Percentiles rank a stretch among this genome's conserved stretches.
phyloP scores from a whole-genome alignment of 2,797 vertebrate genomes.

The Microctenopoma stevenorrisi region DNA sequence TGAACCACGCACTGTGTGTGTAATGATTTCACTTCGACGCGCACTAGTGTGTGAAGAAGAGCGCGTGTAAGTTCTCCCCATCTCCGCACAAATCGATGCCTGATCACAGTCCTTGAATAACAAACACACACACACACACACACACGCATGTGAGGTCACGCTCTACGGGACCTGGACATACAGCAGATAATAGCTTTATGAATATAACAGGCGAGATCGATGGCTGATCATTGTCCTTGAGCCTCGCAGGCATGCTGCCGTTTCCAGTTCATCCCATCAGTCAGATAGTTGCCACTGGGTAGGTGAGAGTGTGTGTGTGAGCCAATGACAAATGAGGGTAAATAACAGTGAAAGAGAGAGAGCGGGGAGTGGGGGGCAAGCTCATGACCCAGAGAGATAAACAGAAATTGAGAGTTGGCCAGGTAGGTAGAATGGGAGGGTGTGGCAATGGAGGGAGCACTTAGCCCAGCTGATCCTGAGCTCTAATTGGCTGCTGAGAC shows the following conservation, averaged over 20 bases:
- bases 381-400: constrained; percentile 60
- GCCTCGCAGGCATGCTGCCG: constrained; percentile 58
- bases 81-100: constrained; percentile 41
- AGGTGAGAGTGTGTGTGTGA: constrained; percentile 56
- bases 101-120: constrained; percentile 52
- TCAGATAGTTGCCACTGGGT: constrained; percentile 70
- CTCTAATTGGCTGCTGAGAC: constrained; percentile 75
- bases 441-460: constrained; percentile 42
- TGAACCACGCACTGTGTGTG: not conserved
- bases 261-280: constrained; percentile 57
- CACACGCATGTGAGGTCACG: constrained; percentile 9
- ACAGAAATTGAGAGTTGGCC: constrained; percentile 54
- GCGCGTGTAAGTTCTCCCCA: constrained; percentile 13
- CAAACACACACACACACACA: constrained; percentile 4
- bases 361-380: constrained; percentile 11
- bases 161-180: constrained; percentile 37
- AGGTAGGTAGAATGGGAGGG: constrained; percentile 58
- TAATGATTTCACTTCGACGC: constrained; percentile 23
- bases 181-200: constrained; percentile 50
- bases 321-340: constrained; percentile 65
- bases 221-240: constrained; percentile 62
- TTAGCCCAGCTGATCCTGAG: constrained; percentile 15
- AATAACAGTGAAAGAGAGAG: constrained; percentile 34
- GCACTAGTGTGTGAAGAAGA: constrained; percentile 19
- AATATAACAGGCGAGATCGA: constrained; percentile 57